Evolutionary conservation across 37 sponge, comb jelly and placozoan genomes (phyloP).

Genomic region (Aplysina aerophoba): DNA sequence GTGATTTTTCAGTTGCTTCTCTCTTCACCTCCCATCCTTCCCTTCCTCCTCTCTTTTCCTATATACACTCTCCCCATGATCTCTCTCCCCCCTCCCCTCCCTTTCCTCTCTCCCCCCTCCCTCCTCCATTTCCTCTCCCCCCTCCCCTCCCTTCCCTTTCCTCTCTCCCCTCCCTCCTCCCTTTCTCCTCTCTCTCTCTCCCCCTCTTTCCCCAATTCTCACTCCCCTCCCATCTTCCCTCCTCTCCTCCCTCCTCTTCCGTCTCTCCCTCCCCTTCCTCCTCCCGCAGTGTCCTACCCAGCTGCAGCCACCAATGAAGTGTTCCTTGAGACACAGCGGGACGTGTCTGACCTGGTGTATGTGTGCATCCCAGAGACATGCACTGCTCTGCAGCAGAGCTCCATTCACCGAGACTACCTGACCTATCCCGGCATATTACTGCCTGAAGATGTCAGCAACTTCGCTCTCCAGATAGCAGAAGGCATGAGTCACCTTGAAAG

Average conservation of each 20-base stretch:
- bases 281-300: background rate
- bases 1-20: too few species aligned
- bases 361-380: background rate
- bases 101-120: too few species aligned
- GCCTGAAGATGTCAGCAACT: slow-evolving; percentile 71
- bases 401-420: slow-evolving; percentile 59
- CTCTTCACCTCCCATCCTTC: too few species aligned
- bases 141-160: too few species aligned
- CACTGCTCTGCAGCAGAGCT: background rate
- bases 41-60: too few species aligned
- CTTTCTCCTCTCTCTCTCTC: too few species aligned
- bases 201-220: too few species aligned
- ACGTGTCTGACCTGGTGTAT: background rate
- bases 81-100: too few species aligned
- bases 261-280: background rate
- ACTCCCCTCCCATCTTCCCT: too few species aligned
- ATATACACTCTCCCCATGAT: too few species aligned
- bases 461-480: slow-evolving; percentile 77
- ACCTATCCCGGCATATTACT: slow-evolving; percentile 42
- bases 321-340: background rate
- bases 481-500: slow-evolving; percentile 64
- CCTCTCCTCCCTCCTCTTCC: background rate
- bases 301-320: background rate
- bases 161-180: too few species aligned
- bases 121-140: too few species aligned